Evolutionary conservation across 1,140 invertebrate genomes (phyloP), one percentile per base, ranked within the genome.

Genomic region (Bathynomus jamesi): DNA sequence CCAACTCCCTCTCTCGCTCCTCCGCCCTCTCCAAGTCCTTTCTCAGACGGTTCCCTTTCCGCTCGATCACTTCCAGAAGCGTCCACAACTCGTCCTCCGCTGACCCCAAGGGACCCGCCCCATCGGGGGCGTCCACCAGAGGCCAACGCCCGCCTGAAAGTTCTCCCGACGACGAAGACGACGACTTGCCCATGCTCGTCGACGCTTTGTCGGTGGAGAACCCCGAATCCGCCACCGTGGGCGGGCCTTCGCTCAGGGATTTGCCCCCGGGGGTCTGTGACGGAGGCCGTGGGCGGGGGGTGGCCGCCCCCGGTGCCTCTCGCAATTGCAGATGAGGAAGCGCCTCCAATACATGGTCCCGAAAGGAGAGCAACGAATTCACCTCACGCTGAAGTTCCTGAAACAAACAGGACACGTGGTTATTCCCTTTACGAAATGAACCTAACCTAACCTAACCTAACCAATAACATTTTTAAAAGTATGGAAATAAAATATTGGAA

Each of bases 51-150:
- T 87, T 88, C 0, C 90, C 91, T 78, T 91, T 91, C 28, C 88
- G 83, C 74, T 94, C 90, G 76, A 93, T 93, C 74, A 92, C 89
- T 79, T 94, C 91, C 65, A 94, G 84, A 28, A 94, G 84, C 75
- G 91, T 90, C 87, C 90, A 91, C 11, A 94, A 83, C 78, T 94
- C 92, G 79, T 93, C 91, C 80, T 93, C 90, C 21, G 72, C 71
- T 11, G 67, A 62, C 21, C 72, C 76, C 21, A 72, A 67, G 17
- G 71, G 71, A 13, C 65, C 40, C 46, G 25, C 30, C 27, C 72
- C 64, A 17, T 53, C 40, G 21, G 40, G 40, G 3, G 74, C 62
- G 70, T 74, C 67, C 31, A 46, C 71, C 28, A 68, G 53, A 46
- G 71, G 61, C 73, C 71, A 53, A 64, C 72, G 65, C 64, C 76